Base-by-base conservation (phyloP, 1,140 invertebrate species). In the Prorops nasuta region DNA sequence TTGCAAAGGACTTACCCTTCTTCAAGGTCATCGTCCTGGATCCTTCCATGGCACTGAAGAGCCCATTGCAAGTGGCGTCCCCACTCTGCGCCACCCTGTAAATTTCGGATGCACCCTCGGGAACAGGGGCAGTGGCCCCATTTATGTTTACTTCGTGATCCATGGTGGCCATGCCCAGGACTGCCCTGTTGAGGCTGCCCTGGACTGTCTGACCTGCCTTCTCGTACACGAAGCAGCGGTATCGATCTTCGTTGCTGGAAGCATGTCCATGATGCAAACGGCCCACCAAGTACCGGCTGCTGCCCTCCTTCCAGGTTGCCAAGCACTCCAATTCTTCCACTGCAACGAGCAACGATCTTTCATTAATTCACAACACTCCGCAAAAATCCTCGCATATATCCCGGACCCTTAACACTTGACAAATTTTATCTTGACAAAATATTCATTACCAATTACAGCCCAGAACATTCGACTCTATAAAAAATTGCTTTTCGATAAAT, bases 141-240 rank as follows among this genome's bases (percentile, higher is more conserved):
- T 62, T 57, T 19, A 74, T 41, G 16, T 58, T 55, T 32, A 71
- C 53, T 15, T 72, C 75, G 41, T 72, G 70, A 51, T 74, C 71
- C 46, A 72, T 57, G 42, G 66, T 58, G 41, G 64, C 68, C 44
- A 74, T 69, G 39, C 72, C 59, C 3, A 61, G 36, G 35, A 61
- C 65, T 16, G 63, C 62, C 22, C 34, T 7, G 43, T 39, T 7
- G 3, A 10, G 4, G 15, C 34, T n/a, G 4, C 3, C 9, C 15
- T 6, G 34, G 6, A 15, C 4, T 14, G 34, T 8, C 51, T 74
- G 79, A 3, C 62, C 71, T 16, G 82, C 86, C 78, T 89, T 88
- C 76, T 93, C 91, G 76, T 91, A 93, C 24, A 95, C 90, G 79
- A 94, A 96, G 80, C 93, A 95, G 51, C 92, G 81, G 76, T 92